Evolutionary conservation across 2,113 vertebrate genomes (phyloP).

Genomic region (Pseudorhombus dupliciocellatus): DNA sequence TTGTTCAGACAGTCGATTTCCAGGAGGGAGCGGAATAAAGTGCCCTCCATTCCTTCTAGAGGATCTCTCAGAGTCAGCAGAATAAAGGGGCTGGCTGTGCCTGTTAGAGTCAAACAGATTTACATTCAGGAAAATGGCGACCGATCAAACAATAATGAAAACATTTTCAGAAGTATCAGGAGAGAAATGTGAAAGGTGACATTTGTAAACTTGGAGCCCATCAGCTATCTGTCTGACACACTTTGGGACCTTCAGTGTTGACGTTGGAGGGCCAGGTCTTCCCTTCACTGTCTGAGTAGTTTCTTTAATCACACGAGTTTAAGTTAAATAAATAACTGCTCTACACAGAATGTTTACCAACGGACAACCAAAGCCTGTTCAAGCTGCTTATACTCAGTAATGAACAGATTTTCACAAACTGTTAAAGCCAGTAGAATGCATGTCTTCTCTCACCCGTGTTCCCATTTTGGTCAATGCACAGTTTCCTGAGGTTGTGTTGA

Average conservation of each 20-base stretch:
- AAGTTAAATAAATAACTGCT: too few relatives aligned
- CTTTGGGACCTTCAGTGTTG: too few relatives aligned
- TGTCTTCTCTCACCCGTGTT: slow-evolving; percentile 44
- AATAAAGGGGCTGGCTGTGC: slow-evolving; percentile 68
- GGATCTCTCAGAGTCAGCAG: slow-evolving; percentile 66
- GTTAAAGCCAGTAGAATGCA: too few relatives aligned
- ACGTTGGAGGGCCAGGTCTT: too few relatives aligned
- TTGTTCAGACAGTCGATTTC: slow-evolving; percentile 70
- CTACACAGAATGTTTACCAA: too few relatives aligned
- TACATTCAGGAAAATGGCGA: neutral
- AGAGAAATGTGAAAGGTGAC: too few relatives aligned
- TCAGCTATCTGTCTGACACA: too few relatives aligned
- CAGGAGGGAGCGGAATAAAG: slow-evolving; percentile 73
- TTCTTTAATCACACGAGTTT: too few relatives aligned
- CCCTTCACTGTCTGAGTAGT: too few relatives aligned
- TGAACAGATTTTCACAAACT: neutral
- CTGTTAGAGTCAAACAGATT: slow-evolving; percentile 43
- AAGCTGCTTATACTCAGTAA: neutral
- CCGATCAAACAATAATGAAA: neutral
- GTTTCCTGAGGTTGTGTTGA: slow-evolving; percentile 59
- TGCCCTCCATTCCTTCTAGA: slow-evolving; percentile 67
- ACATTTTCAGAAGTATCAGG: too few relatives aligned
- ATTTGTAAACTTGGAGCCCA: too few relatives aligned
- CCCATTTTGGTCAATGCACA: slow-evolving; percentile 14
- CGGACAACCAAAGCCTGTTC: too few relatives aligned